phyloP scores from a whole-genome alignment of 2,888 invertebrate genomes.

The Andrena hattorfiana region DNA sequence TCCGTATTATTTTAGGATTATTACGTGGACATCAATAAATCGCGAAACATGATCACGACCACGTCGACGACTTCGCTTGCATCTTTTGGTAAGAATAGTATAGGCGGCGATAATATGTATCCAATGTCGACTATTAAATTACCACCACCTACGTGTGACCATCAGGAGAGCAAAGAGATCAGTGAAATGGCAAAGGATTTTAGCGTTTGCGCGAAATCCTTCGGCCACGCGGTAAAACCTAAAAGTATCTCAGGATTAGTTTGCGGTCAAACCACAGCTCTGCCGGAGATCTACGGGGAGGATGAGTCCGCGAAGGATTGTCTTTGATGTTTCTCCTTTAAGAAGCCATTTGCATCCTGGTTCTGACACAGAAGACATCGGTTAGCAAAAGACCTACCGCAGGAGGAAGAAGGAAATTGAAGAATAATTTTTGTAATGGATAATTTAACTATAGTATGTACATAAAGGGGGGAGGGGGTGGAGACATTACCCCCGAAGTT shows the following conservation, averaged over 20 bases:
- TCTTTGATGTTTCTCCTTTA: slow-evolving; percentile 80
- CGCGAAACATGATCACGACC: slow-evolving; percentile 79
- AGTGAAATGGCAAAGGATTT: slow-evolving; percentile 82
- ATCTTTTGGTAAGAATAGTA: slow-evolving; percentile 83
- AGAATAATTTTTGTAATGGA: slow-evolving; percentile 49
- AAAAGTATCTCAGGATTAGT: slow-evolving; percentile 70
- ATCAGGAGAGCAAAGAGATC: slow-evolving; percentile 78
- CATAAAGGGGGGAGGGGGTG: slow-evolving; percentile 39
- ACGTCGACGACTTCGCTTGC: slow-evolving; percentile 87
- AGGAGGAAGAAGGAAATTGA: slow-evolving; percentile 21
- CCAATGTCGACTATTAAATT: slow-evolving; percentile 64
- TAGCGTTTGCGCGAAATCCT: slow-evolving; percentile 80
- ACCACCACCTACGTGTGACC: slow-evolving; percentile 46
- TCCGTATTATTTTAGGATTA: slow-evolving; percentile 74
- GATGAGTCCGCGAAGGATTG: slow-evolving; percentile 81
- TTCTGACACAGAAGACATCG: slow-evolving; percentile 57
- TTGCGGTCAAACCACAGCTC: slow-evolving; percentile 60
- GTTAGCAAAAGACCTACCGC: slow-evolving; percentile 23
- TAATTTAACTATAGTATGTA: slow-evolving; percentile 42
- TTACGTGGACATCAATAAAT: slow-evolving; percentile 83
- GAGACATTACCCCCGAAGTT: slow-evolving; percentile 37
- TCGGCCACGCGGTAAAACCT: slow-evolving; percentile 75
- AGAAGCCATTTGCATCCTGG: slow-evolving; percentile 71
- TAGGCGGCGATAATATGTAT: slow-evolving; percentile 73
- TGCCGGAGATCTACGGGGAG: slow-evolving; percentile 76